Evolutionary conservation across 2,888 invertebrate species (phyloP).

Genomic region (Tortrix viridana): DNA sequence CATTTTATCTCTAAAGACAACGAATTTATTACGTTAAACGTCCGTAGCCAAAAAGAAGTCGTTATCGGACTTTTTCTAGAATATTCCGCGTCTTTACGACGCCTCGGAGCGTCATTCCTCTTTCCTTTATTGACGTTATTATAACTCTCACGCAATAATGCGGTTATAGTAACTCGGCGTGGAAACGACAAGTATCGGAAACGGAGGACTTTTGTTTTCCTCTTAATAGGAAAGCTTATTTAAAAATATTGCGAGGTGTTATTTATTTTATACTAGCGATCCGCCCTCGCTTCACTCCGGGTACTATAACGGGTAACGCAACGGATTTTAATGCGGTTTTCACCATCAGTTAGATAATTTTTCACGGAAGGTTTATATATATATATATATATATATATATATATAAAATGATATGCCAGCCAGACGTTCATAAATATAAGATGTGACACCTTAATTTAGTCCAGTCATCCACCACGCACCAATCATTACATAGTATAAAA

Average conservation of each 20-base stretch:
- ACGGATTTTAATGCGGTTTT: too few relatives aligned
- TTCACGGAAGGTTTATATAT: too few relatives aligned
- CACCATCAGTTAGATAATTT: too few relatives aligned
- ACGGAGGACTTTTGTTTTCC: conserved; percentile 12
- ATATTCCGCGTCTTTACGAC: conserved; percentile 33
- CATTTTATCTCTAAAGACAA: conserved; percentile 30
- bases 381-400: too few relatives aligned
- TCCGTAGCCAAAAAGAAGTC: conserved; percentile 30
- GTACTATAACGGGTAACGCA: too few relatives aligned
- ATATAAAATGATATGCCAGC: too few relatives aligned
- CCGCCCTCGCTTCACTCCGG: too few relatives aligned
- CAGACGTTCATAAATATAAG: too few relatives aligned
- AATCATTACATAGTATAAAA: too few relatives aligned
- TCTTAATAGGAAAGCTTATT: conserved; percentile 7
- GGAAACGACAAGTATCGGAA: conserved; percentile 11
- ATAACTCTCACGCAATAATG: conserved; percentile 31
- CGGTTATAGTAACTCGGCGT: conserved; percentile 13
- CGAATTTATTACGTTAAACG: conserved; percentile 34
- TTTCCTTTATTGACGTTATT: conserved; percentile 36
- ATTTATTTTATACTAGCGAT: too few relatives aligned
- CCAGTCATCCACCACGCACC: too few relatives aligned
- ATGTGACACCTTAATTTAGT: too few relatives aligned
- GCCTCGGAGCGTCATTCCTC: conserved; percentile 33
- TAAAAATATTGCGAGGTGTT: background rate
- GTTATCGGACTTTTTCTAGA: conserved; percentile 28